phyloP scores from a whole-genome alignment of 2,797 vertebrate genomes.

The Vespertilio murinus region DNA sequence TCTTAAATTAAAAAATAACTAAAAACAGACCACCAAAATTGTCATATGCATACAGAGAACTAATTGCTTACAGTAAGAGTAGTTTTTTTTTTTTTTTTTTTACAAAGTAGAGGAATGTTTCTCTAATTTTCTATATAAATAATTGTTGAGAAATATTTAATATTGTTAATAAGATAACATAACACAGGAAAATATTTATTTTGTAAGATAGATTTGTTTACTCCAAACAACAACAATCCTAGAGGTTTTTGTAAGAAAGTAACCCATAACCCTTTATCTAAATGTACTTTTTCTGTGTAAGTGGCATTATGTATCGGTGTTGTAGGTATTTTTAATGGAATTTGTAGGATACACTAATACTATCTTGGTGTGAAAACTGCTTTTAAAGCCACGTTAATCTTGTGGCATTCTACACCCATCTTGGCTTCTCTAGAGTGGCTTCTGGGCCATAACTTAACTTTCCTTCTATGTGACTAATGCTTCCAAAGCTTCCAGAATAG shows the following conservation, averaged over 20 bases:
- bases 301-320: background rate
- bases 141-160: background rate
- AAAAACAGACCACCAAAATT: background rate
- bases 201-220: background rate
- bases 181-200: background rate
- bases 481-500: slow-evolving; percentile 46
- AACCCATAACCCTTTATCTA: background rate
- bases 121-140: background rate
- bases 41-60: background rate
- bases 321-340: background rate
- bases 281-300: slow-evolving; percentile 43
- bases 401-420: slow-evolving; percentile 64
- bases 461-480: slow-evolving; percentile 57
- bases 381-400: slow-evolving; percentile 74
- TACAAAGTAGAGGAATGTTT: background rate
- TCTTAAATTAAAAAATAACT: background rate
- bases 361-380: slow-evolving; percentile 36
- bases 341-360: slow-evolving; percentile 11
- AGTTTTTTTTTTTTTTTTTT: background rate
- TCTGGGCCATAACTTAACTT: slow-evolving; percentile 65
- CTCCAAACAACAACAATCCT: background rate
- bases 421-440: slow-evolving; percentile 41
- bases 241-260: background rate
- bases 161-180: background rate
- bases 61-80: background rate